Percentiles rank a stretch among this genome's conserved stretches.
These are phyloP conservation scores for Dasyprocta punctata DNA, from an alignment of 2,113 vertebrate genomes.

Conservation along the genomic window DNA sequence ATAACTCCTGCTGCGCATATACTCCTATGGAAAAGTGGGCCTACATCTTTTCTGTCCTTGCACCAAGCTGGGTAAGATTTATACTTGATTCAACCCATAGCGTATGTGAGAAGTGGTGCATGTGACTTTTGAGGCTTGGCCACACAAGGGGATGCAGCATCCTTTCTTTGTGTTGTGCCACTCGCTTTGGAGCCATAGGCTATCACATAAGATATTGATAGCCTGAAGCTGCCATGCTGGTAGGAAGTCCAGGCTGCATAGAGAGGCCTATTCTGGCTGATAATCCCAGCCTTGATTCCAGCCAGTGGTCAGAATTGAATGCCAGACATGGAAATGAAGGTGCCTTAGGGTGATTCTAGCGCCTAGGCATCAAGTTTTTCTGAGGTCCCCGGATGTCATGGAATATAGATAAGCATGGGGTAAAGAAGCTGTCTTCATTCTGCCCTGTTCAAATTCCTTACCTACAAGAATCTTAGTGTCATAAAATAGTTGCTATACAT, in stretches of 20 bases:
- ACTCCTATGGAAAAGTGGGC: neutral
- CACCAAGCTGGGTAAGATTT: neutral
- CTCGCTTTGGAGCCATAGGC: neutral
- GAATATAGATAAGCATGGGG: neutral
- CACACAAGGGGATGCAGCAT: neutral
- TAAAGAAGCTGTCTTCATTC: neutral
- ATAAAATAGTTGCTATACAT: neutral
- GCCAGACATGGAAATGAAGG: neutral
- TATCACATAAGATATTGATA: neutral
- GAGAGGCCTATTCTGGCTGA: neutral
- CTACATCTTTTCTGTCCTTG: neutral
- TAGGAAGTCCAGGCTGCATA: neutral
- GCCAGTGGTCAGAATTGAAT: neutral
- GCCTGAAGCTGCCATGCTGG: neutral
- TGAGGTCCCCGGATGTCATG: neutral
- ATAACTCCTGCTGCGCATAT: neutral
- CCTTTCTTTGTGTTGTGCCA: neutral
- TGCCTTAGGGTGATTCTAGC: neutral
- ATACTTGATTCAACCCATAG: neutral
- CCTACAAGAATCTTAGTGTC: neutral
- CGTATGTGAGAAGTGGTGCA: neutral
- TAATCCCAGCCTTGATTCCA: neutral
- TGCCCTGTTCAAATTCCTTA: neutral
- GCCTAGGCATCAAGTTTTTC: neutral
- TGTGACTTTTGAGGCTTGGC: neutral